Evolutionary conservation across 35 echinoderm and acorn worm genomes (phyloP), one percentile per base, ranked within the genome.

Genomic region (Lytechinus pictus): DNA sequence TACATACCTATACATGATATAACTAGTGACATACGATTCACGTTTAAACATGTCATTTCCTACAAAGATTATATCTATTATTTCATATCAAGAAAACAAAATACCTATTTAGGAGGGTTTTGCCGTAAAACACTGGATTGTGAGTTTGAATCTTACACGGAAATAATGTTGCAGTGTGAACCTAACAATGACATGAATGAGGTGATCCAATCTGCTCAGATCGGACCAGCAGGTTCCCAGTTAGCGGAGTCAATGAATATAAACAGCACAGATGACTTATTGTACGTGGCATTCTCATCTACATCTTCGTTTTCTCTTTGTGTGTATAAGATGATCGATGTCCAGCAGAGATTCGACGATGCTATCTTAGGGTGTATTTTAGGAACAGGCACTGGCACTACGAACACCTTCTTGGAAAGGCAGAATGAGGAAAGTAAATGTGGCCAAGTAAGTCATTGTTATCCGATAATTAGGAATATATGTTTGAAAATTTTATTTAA

Each of bases 161-260:
- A 96, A 54, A 94, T 96, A 56, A 51, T 29, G 53, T 52, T 96
- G 89, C 55, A 96, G 53, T 96, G 95, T 58, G 27, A 5, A 60
- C 0, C 51, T 27, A 89, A 96, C 93, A 87, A 94, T 57, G 33
- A n/a, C n/a, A n/a, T n/a, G n/a, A n/a, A n/a, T n/a, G n/a, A n/a
- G n/a, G n/a, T 87, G 52, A 56, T 94, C 54, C 92, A 96, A 88
- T 72, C 95, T 52, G 95, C 95, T 86, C 55, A 96, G 44, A 54
- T 96, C 6, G 95, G 95, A 55, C 92, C 92, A 44, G 95, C 92
- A 86, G 95, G 95, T 55, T 92, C 92, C 12, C 60, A 94, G 21
- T 51, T 96, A 5, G 95, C 95, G 1, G 72, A 94, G 5, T 94
- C 92, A 52, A 51, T 96, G 44, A 55, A 66, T 24, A 96, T 94